Evolutionary conservation across 1,140 invertebrate species (phyloP), one percentile per base, ranked within the genome.

Genomic region (Drosophila kohkoa): DNA sequence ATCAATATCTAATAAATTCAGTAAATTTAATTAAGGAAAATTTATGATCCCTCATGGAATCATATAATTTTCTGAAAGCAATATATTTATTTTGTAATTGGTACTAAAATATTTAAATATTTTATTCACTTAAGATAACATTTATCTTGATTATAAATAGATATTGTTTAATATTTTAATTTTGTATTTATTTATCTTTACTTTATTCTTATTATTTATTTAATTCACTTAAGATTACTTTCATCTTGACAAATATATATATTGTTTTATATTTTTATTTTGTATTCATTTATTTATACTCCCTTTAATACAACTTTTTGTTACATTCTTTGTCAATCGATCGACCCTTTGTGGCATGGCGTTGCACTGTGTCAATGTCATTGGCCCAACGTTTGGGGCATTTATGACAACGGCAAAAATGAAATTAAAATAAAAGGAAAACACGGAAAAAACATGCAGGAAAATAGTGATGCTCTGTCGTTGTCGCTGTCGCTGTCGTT

Each of bases 331-430:
- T 30, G 43, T 1, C 10, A 60, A n/a, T 46, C 8, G 8, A 48
- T 46, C 25, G 10, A 28, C 54, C 43, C 55, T 16, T 51, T 58
- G 8, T 10, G 7, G 35, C 20, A 3, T 38, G 48, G 32, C 48
- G 2, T 10, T 35, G 41, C 49, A 54, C 6, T 45, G 46, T 11
- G n/a, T 10, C 16, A 60, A 60, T 46, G 48, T 38, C 28, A 52
- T 68, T 55, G 46, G 55, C 55, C 8, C 65, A 57, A 2, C 41
- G 41, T 68, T 59, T 49, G 54, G 43, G 25, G 45, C 64, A 28
- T 59, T 60, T 59, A 68, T 74, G 65, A 41, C 51, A 57, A 57
- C 35, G 15, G 35, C 54, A 54, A 46, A 70, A 64, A 55, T 46
- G 8, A 72, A 64, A 58, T 41, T 54, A 25, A 35, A 48, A 32